Evolutionary conservation across 2,888 invertebrate species (phyloP).

Genomic region (Holacanthella duospinosa): DNA sequence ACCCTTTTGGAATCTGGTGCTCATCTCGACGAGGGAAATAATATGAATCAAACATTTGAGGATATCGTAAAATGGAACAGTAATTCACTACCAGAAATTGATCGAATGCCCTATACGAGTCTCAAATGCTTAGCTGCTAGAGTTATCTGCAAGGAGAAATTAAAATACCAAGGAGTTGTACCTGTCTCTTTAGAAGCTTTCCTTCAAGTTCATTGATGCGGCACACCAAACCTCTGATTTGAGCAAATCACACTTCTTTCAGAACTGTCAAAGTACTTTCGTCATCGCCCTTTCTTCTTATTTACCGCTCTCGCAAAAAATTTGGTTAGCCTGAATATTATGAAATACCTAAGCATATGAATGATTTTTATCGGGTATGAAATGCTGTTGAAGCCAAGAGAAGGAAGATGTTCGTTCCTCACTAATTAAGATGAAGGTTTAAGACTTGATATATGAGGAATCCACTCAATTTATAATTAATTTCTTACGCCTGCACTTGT

Average conservation of each 20-base stretch:
- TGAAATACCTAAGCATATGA: too few species aligned
- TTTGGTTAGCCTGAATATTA: too few species aligned
- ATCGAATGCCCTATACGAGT: conserved; percentile 64
- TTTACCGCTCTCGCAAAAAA: too few species aligned
- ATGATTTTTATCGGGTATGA: too few species aligned
- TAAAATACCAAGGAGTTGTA: conserved; percentile 43
- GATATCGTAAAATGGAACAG: conserved; percentile 43
- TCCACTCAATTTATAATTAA: not conserved
- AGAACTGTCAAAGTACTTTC: too few species aligned
- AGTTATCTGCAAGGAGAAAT: conserved; percentile 49
- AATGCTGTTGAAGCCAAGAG: too few species aligned
- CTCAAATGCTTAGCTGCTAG: conserved; percentile 78
- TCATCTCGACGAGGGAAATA: conserved; percentile 71
- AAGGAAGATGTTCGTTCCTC: not conserved
- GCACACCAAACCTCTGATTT: too few species aligned
- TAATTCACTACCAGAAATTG: conserved; percentile 47
- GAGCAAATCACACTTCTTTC: too few species aligned
- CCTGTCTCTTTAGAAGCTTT: conserved; percentile 44
- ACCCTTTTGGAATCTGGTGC: conserved; percentile 68
- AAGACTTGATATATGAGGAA: not conserved
- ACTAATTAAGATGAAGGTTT: not conserved
- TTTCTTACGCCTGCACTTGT: not conserved
- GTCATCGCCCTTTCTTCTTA: too few species aligned
- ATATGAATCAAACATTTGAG: conserved; percentile 63
- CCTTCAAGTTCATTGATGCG: conserved; percentile 43